These are phyloP conservation scores for Phataginus tetradactyla DNA, from an alignment of 2,797 vertebrate species.

Conservation along the genomic window DNA sequence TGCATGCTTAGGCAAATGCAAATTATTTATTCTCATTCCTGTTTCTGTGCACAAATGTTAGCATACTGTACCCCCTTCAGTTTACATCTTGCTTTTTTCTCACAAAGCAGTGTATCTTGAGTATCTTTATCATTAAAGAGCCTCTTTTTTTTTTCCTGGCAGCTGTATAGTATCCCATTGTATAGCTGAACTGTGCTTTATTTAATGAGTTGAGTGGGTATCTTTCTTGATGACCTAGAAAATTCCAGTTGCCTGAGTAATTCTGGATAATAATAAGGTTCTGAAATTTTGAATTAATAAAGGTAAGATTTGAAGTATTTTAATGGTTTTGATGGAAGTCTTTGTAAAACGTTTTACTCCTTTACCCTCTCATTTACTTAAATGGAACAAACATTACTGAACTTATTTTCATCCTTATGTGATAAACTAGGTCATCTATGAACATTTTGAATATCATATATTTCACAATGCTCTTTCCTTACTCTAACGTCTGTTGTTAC, in stretches of 20 bases:
- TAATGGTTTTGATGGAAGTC: conserved; percentile 21
- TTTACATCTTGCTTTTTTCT: conserved; percentile 31
- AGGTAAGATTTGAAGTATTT: conserved; percentile 18
- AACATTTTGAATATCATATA: not conserved
- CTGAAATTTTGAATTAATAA: conserved; percentile 35
- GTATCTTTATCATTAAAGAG: not conserved
- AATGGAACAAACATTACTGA: not conserved
- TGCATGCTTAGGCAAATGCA: not conserved
- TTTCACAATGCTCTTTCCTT: conserved; percentile 35
- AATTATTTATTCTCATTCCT: not conserved
- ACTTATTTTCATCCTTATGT: conserved; percentile 6
- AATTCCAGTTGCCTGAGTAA: not conserved
- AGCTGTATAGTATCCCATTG: not conserved
- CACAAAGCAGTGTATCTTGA: not conserved
- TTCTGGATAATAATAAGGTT: conserved; percentile 44
- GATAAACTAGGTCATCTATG: not conserved
- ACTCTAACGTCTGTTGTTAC: not conserved
- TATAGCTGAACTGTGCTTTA: not conserved
- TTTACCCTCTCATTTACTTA: conserved; percentile 32
- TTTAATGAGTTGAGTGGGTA: not conserved
- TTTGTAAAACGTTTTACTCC: not conserved
- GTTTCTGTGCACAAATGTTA: not conserved
- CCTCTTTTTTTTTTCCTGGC: not conserved
- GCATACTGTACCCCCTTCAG: not conserved
- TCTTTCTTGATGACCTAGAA: conserved; percentile 53